Evolutionary conservation across 37 sponge, comb jelly and placozoan genomes (phyloP).

Genomic region (Cliona cf. orientalis): DNA sequence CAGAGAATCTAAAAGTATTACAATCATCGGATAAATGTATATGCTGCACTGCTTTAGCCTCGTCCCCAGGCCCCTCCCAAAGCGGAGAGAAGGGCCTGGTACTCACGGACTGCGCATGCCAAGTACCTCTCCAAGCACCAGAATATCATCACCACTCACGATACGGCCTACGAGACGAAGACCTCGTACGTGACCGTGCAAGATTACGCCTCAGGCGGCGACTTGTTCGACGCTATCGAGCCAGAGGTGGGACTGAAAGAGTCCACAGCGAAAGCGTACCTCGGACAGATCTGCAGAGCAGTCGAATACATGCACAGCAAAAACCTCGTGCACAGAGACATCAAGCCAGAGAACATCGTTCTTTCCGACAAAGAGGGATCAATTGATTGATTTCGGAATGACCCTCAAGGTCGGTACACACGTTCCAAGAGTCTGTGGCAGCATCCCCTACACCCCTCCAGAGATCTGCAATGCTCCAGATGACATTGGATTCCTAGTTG

Average conservation of each 20-base stretch:
- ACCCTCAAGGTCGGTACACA: constrained; percentile 89
- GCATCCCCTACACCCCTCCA: constrained; percentile 96
- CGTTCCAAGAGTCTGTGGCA: constrained; percentile 86
- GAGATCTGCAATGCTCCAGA: constrained; percentile 92
- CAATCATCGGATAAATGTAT: too few species aligned
- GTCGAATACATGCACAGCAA: constrained; percentile 90
- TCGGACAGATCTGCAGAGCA: constrained; percentile 81
- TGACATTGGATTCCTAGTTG: constrained; percentile 77
- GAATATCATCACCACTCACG: constrained; percentile 84
- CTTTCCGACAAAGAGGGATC: constrained; percentile 73
- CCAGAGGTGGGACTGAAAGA: constrained; percentile 90
- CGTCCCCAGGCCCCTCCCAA: too few species aligned
- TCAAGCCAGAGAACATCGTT: constrained; percentile 95
- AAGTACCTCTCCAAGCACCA: constrained; percentile 77
- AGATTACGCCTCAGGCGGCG: constrained; percentile 89
- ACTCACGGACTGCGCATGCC: too few species aligned
- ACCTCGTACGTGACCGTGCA: constrained; percentile 90
- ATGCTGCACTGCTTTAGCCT: too few species aligned
- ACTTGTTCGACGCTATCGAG: constrained; percentile 92
- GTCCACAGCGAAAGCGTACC: constrained; percentile 48
- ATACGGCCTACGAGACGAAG: constrained; percentile 86
- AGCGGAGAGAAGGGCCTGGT: too few species aligned
- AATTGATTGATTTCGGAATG: constrained; percentile 95
- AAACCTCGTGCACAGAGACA: constrained; percentile 92
- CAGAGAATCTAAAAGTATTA: too few species aligned